Evolutionary conservation across 2,113 vertebrate genomes (phyloP).

Genomic region (Egretta garzetta): DNA sequence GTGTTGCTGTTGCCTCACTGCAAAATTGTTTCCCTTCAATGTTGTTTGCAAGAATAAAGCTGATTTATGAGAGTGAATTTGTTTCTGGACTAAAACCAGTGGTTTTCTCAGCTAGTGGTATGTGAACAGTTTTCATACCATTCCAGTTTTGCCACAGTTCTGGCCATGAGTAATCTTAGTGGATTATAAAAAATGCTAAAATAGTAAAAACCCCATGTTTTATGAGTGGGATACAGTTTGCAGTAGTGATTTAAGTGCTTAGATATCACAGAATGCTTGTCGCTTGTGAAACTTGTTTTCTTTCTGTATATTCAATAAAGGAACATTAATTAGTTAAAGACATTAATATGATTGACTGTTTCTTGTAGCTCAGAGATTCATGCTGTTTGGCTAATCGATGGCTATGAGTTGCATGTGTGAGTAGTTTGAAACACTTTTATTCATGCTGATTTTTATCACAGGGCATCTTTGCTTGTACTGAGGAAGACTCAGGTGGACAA

Average conservation of each 20-base stretch:
- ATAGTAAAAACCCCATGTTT: not conserved
- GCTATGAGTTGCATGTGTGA: not conserved
- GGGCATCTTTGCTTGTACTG: not conserved
- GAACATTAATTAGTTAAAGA: not conserved
- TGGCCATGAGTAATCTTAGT: not conserved
- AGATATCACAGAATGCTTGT: not conserved
- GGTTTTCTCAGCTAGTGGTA: not conserved
- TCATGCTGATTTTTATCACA: not conserved
- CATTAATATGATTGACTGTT: not conserved
- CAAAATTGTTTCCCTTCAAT: not conserved
- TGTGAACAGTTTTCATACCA: not conserved
- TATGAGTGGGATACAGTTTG: not conserved
- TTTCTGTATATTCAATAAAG: not conserved
- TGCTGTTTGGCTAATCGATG: not conserved
- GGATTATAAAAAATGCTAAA: not conserved
- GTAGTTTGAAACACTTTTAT: not conserved
- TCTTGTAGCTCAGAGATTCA: not conserved
- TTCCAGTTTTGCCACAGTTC: not conserved
- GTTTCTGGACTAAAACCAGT: not conserved
- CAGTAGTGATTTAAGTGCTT: not conserved
- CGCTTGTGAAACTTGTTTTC: not conserved
- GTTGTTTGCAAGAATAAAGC: not conserved
- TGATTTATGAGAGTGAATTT: not conserved
- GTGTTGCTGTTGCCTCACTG: not conserved
- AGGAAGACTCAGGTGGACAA: not conserved